Conservation (phyloP, 2,888 invertebrate species). For the Drosophila nr. perissopoda region DNA sequence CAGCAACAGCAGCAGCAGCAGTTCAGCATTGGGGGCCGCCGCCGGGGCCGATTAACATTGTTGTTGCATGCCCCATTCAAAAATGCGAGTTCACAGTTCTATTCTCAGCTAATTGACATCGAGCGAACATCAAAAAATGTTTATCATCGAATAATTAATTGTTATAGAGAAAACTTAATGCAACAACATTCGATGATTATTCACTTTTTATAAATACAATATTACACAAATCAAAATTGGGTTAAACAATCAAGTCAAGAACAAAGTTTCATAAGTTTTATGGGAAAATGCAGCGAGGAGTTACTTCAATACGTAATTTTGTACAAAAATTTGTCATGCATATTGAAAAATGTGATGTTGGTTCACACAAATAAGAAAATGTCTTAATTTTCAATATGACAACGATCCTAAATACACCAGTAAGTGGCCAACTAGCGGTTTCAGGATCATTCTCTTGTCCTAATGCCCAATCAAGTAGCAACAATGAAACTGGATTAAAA, state of each 20-base stretch:
- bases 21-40: conserved; percentile 37
- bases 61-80: conserved; percentile 53
- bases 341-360: not conserved
- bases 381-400: not conserved
- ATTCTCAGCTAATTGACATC: conserved; percentile 67
- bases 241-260: not conserved
- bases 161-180: not conserved
- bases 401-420: too few species aligned
- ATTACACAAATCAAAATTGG: not conserved
- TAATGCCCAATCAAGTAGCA: not conserved
- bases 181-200: not conserved
- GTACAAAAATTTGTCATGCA: not conserved
- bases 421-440: not conserved
- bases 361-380: not conserved
- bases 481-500: not conserved
- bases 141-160: conserved; percentile 26
- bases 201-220: not conserved
- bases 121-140: conserved; percentile 19
- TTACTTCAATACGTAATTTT: not conserved
- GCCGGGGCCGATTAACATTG: conserved; percentile 46
- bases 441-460: not conserved
- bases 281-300: not conserved
- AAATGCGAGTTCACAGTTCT: conserved; percentile 50
- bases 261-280: not conserved
- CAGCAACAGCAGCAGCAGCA: not conserved